Evolutionary conservation across 2,888 invertebrate species (phyloP), one percentile per base, ranked within the genome.

Genomic region (Amphiduros pacificus): DNA sequence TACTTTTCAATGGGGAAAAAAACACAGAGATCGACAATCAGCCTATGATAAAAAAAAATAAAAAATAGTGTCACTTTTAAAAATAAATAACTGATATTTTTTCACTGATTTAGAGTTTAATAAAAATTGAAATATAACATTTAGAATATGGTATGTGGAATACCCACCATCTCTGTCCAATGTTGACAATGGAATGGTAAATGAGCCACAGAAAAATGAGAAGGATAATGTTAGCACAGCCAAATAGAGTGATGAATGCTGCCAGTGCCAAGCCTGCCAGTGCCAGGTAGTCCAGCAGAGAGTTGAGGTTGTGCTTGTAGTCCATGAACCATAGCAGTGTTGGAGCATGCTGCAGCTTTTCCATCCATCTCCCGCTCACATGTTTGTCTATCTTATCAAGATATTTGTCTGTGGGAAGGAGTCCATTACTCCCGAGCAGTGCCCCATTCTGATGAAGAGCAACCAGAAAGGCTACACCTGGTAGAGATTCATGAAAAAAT

Each of bases 151-250:
- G n/a, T n/a, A n/a, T n/a, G n/a, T n/a, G n/a, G n/a, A n/a, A n/a
- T n/a, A n/a, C n/a, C 66, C 74, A 74, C 79, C 80, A 79, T 63
- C 72, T 68, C 59, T 79, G 78, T 26, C 80, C 80, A 52, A 80
- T 74, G 65, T 80, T 81, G n/a, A 79, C 80, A n/a, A 83, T 66
- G 26, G 82, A 82, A 62, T 82, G 82, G 66, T 83, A 83, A 1
- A 82, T 71, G 14, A 76, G 57, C 83, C 83, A 83, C n/a, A 83
- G 68, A 2, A 67, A 22, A 11, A 77, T 41, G 77, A 83, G 77
- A 28, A 79, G 69, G 14, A 78, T 63, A 72, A 80, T 77, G 68
- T 83, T 83, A 5, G 81, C 80, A 32, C 76, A 74, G 14, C 83
- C 82, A 50, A 68, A 68, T 6, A 82, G 26, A 5, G 82, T 61